These are phyloP conservation scores for Albula goreensis DNA, from an alignment of 2,113 vertebrate species.

Conservation along the genomic window DNA sequence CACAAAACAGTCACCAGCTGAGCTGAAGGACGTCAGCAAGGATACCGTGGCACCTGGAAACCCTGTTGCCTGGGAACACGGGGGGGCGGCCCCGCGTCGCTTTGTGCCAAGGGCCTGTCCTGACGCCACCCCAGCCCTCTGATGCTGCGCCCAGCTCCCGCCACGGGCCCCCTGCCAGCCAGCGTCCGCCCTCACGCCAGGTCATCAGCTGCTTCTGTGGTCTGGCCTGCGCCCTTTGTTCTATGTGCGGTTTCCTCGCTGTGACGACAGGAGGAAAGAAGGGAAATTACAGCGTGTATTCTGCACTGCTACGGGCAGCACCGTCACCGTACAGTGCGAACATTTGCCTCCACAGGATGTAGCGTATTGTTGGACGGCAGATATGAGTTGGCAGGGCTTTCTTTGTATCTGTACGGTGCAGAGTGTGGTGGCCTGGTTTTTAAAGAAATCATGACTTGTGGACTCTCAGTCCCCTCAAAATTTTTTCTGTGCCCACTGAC, in stretches of 20 bases:
- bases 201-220: neutral
- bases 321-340: neutral
- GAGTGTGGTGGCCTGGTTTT: too few species aligned
- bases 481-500: too few species aligned
- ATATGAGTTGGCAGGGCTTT: too few species aligned
- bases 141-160: neutral
- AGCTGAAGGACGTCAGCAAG: neutral
- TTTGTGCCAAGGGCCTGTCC: neutral
- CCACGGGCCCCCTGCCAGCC: neutral
- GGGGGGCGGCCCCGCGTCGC: neutral
- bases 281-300: neutral
- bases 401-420: too few species aligned
- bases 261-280: neutral
- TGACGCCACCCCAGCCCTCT: neutral
- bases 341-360: too few species aligned
- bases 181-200: neutral
- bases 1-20: neutral
- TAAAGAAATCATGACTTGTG: too few species aligned
- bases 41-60: neutral
- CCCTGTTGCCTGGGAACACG: neutral
- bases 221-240: too few species aligned
- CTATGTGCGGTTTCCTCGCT: too few species aligned
- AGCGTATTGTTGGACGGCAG: too few species aligned
- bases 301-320: neutral
- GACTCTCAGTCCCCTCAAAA: too few species aligned